phyloP scores from a whole-genome alignment of 2,888 invertebrate species.

The Hirudinaria manillensis region DNA sequence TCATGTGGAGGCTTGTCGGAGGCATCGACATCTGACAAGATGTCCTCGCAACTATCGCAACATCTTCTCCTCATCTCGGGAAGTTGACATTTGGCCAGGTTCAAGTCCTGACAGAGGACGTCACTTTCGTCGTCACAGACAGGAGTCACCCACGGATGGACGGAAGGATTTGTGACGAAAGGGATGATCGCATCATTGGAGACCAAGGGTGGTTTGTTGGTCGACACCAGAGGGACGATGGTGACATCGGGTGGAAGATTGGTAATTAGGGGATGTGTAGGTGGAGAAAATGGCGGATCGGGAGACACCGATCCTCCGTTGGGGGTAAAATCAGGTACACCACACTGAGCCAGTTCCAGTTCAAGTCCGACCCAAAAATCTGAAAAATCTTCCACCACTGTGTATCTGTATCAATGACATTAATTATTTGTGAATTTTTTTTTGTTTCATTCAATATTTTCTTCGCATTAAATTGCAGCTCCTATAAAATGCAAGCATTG shows the following conservation, averaged over 20 bases:
- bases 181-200: too few relatives aligned
- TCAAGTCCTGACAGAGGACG: too few relatives aligned
- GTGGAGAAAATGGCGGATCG: background rate
- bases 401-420: background rate
- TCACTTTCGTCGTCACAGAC: too few relatives aligned
- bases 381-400: background rate
- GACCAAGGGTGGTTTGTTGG: too few relatives aligned
- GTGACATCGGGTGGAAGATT: background rate
- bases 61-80: too few relatives aligned
- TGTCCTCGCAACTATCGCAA: too few relatives aligned
- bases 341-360: conserved; percentile 1
- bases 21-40: too few relatives aligned
- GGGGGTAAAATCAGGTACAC: background rate
- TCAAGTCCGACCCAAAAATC: background rate
- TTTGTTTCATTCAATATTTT: background rate
- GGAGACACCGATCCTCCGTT: background rate
- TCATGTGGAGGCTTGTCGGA: too few relatives aligned
- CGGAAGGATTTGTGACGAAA: too few relatives aligned
- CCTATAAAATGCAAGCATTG: too few relatives aligned
- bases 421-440: background rate
- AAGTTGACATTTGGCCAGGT: too few relatives aligned
- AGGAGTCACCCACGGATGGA: too few relatives aligned
- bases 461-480: background rate
- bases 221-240: background rate
- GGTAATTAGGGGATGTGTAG: background rate